Conservation (phyloP, 2,113 vertebrate species). For the Sitta europaea region DNA sequence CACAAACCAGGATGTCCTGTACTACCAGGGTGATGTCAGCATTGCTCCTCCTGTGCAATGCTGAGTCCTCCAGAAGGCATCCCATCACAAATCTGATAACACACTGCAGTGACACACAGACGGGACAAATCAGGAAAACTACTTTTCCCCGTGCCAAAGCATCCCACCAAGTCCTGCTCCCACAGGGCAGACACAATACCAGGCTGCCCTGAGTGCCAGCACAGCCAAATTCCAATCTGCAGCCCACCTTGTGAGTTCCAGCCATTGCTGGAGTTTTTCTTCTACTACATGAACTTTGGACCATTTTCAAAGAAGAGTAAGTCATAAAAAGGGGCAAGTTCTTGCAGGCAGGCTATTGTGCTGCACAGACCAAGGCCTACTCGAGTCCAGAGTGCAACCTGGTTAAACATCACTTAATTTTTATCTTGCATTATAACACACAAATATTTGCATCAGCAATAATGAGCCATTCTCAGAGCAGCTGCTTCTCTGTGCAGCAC, state of each 20-base stretch:
- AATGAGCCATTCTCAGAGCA: neutral
- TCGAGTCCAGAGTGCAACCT: slow-evolving; percentile 44
- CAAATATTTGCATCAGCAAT: neutral
- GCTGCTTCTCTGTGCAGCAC: fast-evolving
- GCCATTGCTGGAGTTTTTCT: neutral
- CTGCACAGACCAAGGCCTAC: neutral
- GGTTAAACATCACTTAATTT: slow-evolving; percentile 10
- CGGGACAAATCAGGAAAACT: neutral
- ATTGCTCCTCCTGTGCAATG: neutral
- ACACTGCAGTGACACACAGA: fast-evolving
- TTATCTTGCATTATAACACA: neutral
- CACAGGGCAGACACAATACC: neutral
- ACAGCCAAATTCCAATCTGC: neutral
- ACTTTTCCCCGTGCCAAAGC: neutral
- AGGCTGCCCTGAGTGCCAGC: neutral
- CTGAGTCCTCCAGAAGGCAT: neutral
- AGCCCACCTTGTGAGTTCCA: neutral
- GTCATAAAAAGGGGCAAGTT: slow-evolving; percentile 44
- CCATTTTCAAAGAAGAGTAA: neutral
- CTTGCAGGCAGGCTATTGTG: neutral
- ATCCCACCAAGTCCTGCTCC: neutral
- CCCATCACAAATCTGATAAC: fast-evolving
- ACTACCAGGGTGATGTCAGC: neutral
- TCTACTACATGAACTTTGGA: neutral
- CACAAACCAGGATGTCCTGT: neutral